Evolutionary conservation across 2,888 invertebrate species (phyloP), one percentile per base, ranked within the genome.

Genomic region (Lithophane semibrunnea): DNA sequence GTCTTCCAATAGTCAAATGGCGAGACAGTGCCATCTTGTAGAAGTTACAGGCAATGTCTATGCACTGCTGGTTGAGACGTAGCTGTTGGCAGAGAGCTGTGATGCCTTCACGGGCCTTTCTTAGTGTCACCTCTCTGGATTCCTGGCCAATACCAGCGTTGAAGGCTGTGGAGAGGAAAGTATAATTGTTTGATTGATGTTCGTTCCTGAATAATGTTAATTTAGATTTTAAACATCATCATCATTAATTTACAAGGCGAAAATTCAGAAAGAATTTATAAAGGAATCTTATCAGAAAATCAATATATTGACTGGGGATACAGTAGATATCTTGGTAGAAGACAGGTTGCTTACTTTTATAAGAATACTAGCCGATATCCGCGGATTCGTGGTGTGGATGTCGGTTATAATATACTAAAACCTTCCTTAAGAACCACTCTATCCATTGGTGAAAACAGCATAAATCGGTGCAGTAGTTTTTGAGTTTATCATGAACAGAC

Each of bases 31-130:
- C 99, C 98, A 99, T 98, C 95, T 99, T 99, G 94, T 99, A 99
- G 94, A 99, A 99, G 92, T 98, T 99, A 89, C 98, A 98, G 0
- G 99, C 99, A 24, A 98, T 99, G 87, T 99, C 99, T 84, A 99
- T 98, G 90, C 99, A 99, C 91, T 99, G 99, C 89, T 98, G 98
- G 90, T 98, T 99, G 75, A 99, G 97, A 42, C 98, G 97, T 61
- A 99, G 95, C 91, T 99, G 99, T 91, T 98, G 98, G 84, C 99
- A 99, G 12, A 99, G 96, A 80, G 98, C 97, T 73, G 98, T 98
- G 77, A 99, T 99, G 60, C 98, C 98, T 91, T 97, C 98, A 77
- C 98, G 97, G 13, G 99, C 99, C 94, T 99, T 99, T 86, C 98
- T 97, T 73, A 99, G 95, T 2, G 99, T 99, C 3, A 99, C 97